A percentile compares a stretch with the other conserved stretches of the same genome.
phyloP scores from a whole-genome alignment of 2,113 vertebrate species.

The Callospermophilus lateralis region DNA sequence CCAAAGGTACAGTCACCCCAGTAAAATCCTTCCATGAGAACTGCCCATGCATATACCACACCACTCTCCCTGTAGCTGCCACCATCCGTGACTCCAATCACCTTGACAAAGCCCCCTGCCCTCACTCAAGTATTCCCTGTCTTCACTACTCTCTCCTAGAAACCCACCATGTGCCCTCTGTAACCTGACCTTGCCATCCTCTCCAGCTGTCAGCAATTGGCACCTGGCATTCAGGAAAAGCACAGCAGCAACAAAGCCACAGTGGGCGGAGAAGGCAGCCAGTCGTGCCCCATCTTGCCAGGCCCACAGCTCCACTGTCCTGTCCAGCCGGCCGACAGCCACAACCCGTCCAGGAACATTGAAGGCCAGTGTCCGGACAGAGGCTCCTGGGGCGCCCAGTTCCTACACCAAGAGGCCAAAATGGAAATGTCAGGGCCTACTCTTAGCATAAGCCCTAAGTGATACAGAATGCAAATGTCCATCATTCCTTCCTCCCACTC shows the following conservation, averaged over 20 bases:
- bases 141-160: neutral
- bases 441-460: neutral
- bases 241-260: slow-evolving; percentile 84
- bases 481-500: neutral
- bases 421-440: neutral
- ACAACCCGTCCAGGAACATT: slow-evolving; percentile 87
- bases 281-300: slow-evolving; percentile 87
- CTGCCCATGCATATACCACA: rapidly evolving
- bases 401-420: slow-evolving; percentile 80
- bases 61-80: neutral
- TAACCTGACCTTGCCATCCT: slow-evolving; percentile 88
- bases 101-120: neutral
- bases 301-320: slow-evolving; percentile 92
- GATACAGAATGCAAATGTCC: neutral
- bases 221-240: slow-evolving; percentile 88
- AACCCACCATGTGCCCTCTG: neutral
- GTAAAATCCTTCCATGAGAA: neutral
- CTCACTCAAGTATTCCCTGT: neutral
- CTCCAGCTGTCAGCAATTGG: slow-evolving; percentile 89
- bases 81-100: neutral
- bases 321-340: slow-evolving; percentile 89
- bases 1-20: neutral
- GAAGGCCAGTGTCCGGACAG: slow-evolving; percentile 90
- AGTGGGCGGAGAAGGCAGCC: slow-evolving; percentile 90
- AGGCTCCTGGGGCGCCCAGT: slow-evolving; percentile 86